Evolutionary conservation across 2,888 invertebrate genomes (phyloP).

Genomic region (Sclerodermus sp.): DNA sequence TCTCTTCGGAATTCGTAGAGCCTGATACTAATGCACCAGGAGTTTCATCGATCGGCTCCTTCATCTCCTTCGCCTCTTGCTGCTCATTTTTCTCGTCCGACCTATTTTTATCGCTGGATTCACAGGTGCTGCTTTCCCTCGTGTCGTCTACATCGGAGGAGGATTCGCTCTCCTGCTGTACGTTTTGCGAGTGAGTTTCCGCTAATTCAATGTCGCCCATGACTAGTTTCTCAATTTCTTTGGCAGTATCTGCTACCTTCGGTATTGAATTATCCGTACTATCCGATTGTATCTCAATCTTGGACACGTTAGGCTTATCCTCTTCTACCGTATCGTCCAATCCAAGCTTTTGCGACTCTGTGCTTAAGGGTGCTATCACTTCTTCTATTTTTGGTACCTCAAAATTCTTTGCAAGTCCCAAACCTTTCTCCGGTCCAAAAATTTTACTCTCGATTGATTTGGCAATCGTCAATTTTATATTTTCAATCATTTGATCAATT

Average conservation of each 20-base stretch:
- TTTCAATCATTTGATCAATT: conserved; percentile 54
- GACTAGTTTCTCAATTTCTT: conserved; percentile 58
- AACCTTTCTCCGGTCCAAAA: conserved; percentile 42
- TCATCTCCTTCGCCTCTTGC: conserved; percentile 6
- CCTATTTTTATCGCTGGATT: conserved; percentile 1
- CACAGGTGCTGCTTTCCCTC: too few species aligned
- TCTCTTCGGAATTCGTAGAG: neutral
- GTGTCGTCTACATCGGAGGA: too few species aligned
- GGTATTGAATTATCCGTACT: conserved; percentile 48
- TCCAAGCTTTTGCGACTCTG: conserved; percentile 44
- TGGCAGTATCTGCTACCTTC: conserved; percentile 56
- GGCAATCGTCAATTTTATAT: conserved; percentile 50
- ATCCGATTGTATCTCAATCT: conserved; percentile 37
- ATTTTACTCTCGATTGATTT: conserved; percentile 52
- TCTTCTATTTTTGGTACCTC: conserved; percentile 51
- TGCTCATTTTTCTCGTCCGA: conserved; percentile 19
- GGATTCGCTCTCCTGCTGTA: conserved; percentile 31
- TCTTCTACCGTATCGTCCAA: conserved; percentile 38
- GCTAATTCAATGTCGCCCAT: conserved; percentile 51
- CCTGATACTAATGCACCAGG: neutral
- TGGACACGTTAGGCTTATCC: conserved; percentile 36
- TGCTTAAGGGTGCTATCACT: conserved; percentile 47
- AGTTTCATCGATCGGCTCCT: neutral
- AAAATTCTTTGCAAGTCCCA: conserved; percentile 43
- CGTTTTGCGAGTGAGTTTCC: conserved; percentile 41